These are phyloP conservation scores for Lerista edwardsae DNA, from an alignment of 2,797 vertebrate species.

Conservation along the genomic window DNA sequence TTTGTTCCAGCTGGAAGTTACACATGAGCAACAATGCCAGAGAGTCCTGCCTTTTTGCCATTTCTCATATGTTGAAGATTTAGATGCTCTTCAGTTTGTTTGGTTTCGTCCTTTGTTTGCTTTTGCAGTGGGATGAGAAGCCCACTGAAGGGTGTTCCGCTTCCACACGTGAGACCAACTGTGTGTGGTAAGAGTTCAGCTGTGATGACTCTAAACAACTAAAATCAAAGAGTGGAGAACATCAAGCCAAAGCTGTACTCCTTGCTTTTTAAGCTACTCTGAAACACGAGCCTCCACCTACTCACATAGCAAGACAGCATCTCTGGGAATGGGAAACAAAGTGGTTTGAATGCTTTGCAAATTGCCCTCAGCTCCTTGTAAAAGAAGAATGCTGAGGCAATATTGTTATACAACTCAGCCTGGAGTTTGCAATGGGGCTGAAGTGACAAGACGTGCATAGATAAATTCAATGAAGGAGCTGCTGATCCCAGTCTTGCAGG, in stretches of 20 bases:
- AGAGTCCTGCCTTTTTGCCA: slow-evolving; percentile 16
- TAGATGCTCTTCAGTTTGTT: slow-evolving; percentile 58
- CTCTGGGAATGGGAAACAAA: not conserved
- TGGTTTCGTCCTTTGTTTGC: slow-evolving; percentile 60
- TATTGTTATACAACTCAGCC: not conserved
- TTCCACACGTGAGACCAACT: slow-evolving; percentile 14
- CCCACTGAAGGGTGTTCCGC: not conserved
- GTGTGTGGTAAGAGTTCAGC: slow-evolving; percentile 39
- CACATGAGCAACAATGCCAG: slow-evolving; percentile 29
- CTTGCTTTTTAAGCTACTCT: not conserved
- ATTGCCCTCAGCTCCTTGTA: not conserved
- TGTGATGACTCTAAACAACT: not conserved
- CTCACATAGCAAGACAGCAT: not conserved
- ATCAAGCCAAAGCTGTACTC: not conserved
- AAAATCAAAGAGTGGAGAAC: slow-evolving; percentile 25
- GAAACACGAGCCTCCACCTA: not conserved
- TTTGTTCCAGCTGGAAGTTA: not conserved
- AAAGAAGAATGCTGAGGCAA: slow-evolving; percentile 4
- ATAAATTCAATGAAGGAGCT: too few species aligned
- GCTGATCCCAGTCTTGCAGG: too few species aligned
- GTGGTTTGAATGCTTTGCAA: not conserved
- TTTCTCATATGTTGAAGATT: slow-evolving; percentile 48
- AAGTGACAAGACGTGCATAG: not conserved
- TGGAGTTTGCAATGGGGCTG: not conserved
- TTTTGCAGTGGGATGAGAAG: slow-evolving; percentile 51